Evolutionary conservation across 2,797 vertebrate genomes (phyloP).

Genomic region (Hippocampus kuda): DNA sequence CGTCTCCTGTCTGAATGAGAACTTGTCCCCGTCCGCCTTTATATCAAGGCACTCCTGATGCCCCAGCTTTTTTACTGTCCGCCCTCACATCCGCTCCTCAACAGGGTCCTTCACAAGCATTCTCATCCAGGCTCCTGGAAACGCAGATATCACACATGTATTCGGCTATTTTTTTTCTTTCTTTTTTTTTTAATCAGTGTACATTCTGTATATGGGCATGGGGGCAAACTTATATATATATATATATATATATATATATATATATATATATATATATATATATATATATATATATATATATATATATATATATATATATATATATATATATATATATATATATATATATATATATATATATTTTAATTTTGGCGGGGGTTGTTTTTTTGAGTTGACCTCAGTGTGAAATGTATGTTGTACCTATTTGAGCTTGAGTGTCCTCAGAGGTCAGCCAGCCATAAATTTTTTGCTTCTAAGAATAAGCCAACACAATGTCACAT

Average conservation of each 20-base stretch:
- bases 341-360: no score
- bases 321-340: no score
- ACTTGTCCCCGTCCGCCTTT: conserved; percentile 41
- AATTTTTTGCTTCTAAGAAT: conserved; percentile 37
- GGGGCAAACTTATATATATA: not conserved
- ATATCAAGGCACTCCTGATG: conserved; percentile 45
- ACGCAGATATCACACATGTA: conserved; percentile 47
- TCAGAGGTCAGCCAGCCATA: conserved; percentile 39
- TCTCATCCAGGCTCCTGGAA: conserved; percentile 45
- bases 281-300: no score
- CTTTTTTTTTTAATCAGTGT: conserved; percentile 9
- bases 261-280: no score
- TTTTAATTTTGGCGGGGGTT: no score
- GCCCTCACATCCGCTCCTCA: conserved; percentile 51
- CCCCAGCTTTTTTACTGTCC: conserved; percentile 42
- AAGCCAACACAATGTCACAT: conserved; percentile 39
- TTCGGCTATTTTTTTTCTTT: conserved; percentile 7
- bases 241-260: no score
- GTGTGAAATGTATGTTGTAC: conserved; percentile 7
- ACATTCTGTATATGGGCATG: not conserved
- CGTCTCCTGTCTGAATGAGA: conserved; percentile 34
- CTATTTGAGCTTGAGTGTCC: conserved; percentile 9
- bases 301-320: no score
- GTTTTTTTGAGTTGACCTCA: not conserved
- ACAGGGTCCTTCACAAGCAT: conserved; percentile 34